Evolutionary conservation across 2,888 invertebrate species (phyloP), one percentile per base, ranked within the genome.

Genomic region (Iselma pallidipennis): DNA sequence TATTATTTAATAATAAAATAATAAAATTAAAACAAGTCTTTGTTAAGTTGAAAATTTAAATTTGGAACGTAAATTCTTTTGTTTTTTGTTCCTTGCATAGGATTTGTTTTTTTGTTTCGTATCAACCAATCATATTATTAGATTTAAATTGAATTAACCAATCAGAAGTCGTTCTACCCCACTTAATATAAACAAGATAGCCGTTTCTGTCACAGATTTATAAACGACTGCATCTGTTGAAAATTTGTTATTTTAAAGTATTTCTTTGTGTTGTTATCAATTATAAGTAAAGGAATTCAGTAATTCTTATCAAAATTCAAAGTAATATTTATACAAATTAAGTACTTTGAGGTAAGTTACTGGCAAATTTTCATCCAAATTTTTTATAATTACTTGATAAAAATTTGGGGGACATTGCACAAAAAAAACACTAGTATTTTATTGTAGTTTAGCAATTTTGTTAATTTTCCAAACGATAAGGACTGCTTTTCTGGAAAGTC

Each of bases 171-270:
- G 51, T 54, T 49, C 9, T 52, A 33, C 67, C 67, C 70, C 67
- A 51, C 56, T 16, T 37, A 53, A 55, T 56, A 63, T 62, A 57
- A 62, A 56, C 55, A 57, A 65, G 64, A 7, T 63, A 56, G 61
- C 68, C 59, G 70, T 67, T 70, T 66, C 51, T 64, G 66, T 57
- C 66, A 61, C 63, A 64, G 61, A 66, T 68, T 67, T 70, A 70
- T 68, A 70, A 68, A 66, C 37, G 37, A 16, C 16, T 37, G 37
- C 37, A 37, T 37, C 2, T 59, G 63, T 37, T 45, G 56, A 59
- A 57, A 57, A 53, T 56, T 57, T 59, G 49, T 31, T 59, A 31
- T 23, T 50, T 50, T 25, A 28, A 16, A 50, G 14, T 12, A 29
- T n/a, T 26, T 45, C 50, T 55, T 59, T 55, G 59, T 42, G 59